Percentiles rank a stretch among this genome's conserved stretches.
phyloP scores from a whole-genome alignment of 2,113 vertebrate genomes.

The Calyptommatus sinebrachiatus region DNA sequence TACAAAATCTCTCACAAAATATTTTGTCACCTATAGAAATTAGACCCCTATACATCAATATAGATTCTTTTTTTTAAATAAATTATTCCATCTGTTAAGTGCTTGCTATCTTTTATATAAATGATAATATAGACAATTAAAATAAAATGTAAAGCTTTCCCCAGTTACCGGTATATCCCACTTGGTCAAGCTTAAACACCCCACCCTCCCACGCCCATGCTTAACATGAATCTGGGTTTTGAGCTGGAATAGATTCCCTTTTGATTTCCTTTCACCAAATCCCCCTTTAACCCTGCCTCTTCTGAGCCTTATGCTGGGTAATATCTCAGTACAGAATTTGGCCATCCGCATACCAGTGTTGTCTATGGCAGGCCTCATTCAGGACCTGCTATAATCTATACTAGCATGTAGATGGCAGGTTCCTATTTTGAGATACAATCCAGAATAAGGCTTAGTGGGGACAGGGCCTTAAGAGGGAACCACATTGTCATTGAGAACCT shows the following conservation, averaged over 20 bases:
- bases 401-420: too few species aligned
- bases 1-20: slow-evolving; percentile 83
- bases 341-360: too few species aligned
- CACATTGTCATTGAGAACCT: slow-evolving; percentile 57
- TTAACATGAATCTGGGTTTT: slow-evolving; percentile 23
- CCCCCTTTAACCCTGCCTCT: background rate
- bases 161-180: slow-evolving; percentile 66
- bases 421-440: too few species aligned
- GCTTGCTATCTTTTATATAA: slow-evolving; percentile 82
- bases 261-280: slow-evolving; percentile 60
- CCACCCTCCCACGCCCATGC: slow-evolving; percentile 67
- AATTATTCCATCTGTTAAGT: slow-evolving; percentile 86
- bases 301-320: too few species aligned
- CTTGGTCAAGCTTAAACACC: slow-evolving; percentile 70
- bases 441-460: too few species aligned
- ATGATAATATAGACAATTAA: slow-evolving; percentile 87
- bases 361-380: too few species aligned
- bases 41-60: slow-evolving; percentile 83
- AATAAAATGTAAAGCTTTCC: slow-evolving; percentile 71
- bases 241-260: slow-evolving; percentile 62
- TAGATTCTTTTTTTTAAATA: slow-evolving; percentile 79
- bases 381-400: too few species aligned
- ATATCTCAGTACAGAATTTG: too few species aligned
- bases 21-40: slow-evolving; percentile 83
- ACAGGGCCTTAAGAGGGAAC: slow-evolving; percentile 48